Evolutionary conservation across 2,113 vertebrate species (phyloP).

Genomic region (Mustelus asterias): DNA sequence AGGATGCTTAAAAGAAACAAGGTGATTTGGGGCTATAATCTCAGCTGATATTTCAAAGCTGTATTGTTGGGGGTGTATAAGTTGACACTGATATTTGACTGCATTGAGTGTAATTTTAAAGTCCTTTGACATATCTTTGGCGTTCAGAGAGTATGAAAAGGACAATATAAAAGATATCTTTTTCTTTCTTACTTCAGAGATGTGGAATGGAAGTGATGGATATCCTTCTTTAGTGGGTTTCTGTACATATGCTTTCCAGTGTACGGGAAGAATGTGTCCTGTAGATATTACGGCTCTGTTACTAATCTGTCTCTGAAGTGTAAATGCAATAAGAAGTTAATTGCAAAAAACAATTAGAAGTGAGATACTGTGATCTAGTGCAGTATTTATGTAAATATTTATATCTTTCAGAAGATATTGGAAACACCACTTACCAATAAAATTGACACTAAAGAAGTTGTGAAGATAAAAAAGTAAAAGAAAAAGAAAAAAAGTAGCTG

Average conservation of each 20-base stretch:
- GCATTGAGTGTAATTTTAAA: too few relatives aligned
- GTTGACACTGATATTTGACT: too few relatives aligned
- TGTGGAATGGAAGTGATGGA: not conserved
- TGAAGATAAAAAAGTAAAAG: not conserved
- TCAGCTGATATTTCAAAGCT: not conserved
- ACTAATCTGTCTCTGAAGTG: not conserved
- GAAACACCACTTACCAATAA: not conserved
- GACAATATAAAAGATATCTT: not conserved
- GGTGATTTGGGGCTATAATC: not conserved
- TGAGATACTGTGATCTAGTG: not conserved
- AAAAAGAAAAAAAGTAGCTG: not conserved
- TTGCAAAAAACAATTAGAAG: not conserved
- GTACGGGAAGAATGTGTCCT: not conserved
- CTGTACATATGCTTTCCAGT: not conserved
- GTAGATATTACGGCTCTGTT: not conserved
- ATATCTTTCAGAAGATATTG: not conserved
- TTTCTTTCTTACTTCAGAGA: not conserved
- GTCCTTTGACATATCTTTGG: too few relatives aligned
- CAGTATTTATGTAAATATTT: not conserved
- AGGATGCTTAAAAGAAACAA: not conserved
- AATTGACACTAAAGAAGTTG: not conserved
- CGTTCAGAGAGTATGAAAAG: not conserved
- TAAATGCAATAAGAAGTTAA: not conserved
- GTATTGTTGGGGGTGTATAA: not conserved
- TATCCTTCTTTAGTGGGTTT: not conserved